Base-by-base conservation (phyloP, 2,888 invertebrate species). In the Terebella lapidaria region DNA sequence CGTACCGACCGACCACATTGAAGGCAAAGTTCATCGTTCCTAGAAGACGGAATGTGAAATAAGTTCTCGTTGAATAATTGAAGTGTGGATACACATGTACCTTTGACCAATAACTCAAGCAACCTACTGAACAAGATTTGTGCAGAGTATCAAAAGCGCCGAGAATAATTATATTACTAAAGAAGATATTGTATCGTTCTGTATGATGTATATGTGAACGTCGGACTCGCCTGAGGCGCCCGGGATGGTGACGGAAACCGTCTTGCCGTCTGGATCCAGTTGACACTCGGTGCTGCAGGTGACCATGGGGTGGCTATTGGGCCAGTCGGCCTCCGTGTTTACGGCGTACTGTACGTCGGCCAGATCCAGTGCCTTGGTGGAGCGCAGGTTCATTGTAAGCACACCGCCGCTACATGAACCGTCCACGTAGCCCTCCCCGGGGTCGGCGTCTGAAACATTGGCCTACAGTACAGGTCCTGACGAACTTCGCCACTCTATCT, bases 1-100 rank as follows among this genome's bases (percentile, higher is more conserved):
- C 55, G 58, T 72, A 74, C 35, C 69, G 68, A 3, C 72, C 72
- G 27, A 74, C 70, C 56, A 71, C 71, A 61, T 74, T 74, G 29
- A 71, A 62, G 26, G 73, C 73, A 61, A 59, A 73, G 2, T 61
- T 66, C 71, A 73, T 70, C 0, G 55, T 56, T 3, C 64, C 64
- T 64, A 47, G 3, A 51, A n/a, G n/a, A n/a, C n/a, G n/a, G n/a
- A n/a, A n/a, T n/a, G n/a, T n/a, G n/a, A 4, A 28, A n/a, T n/a
- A n/a, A n/a, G n/a, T n/a, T 2, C 22, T 27, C 18, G 2, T 15
- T 20, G 15, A 20, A 18, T 51, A n/a, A n/a, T 2, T 54, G 10
- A 24, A n/a, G n/a, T n/a, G n/a, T n/a, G n/a, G n/a, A n/a, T n/a
- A n/a, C n/a, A n/a, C n/a, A n/a, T n/a, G n/a, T n/a, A n/a, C n/a